Conservation (phyloP, 1,140 invertebrate genomes). For the Drosophila cardini region DNA sequence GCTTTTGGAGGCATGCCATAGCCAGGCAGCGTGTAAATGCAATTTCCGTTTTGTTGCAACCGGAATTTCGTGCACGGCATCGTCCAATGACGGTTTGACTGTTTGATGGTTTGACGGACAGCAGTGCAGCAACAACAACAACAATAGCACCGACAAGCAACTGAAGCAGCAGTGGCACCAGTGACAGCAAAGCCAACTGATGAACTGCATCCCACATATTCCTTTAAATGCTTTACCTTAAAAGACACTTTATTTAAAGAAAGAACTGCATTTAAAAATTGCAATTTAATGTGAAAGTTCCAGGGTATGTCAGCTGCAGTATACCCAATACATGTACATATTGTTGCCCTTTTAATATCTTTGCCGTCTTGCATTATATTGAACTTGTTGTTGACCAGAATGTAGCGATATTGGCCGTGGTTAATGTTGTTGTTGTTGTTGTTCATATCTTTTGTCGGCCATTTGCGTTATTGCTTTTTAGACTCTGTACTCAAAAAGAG, state of each 20-base stretch:
- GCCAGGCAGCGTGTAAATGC: constrained; percentile 71
- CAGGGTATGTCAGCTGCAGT: background rate
- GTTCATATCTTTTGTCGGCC: constrained; percentile 19
- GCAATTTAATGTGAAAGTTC: background rate
- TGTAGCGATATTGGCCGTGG: constrained; percentile 58
- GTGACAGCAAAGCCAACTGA: constrained; percentile 3
- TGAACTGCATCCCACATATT: background rate
- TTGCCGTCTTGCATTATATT: constrained; percentile 30
- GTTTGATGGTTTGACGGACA: constrained; percentile 51
- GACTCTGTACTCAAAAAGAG: too few relatives aligned
- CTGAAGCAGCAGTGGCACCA: constrained; percentile 8
- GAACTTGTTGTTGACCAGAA: constrained; percentile 46
- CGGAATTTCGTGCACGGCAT: constrained; percentile 63
- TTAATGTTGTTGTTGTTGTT: background rate
- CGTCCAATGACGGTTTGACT: constrained; percentile 29
- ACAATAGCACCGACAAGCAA: constrained; percentile 4
- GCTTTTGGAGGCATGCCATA: constrained; percentile 15
- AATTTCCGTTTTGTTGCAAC: constrained; percentile 75
- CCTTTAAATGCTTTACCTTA: too few relatives aligned
- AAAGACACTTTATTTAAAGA: too few relatives aligned
- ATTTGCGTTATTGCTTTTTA: constrained; percentile 67
- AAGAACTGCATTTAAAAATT: too few relatives aligned
- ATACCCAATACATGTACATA: constrained; percentile 1
- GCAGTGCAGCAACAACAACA: constrained; percentile 14
- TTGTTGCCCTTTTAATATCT: constrained; percentile 27